Evolutionary conservation across 1,140 invertebrate genomes (phyloP), one percentile per base, ranked within the genome.

Genomic region (Yoshiicerus persimilis): DNA sequence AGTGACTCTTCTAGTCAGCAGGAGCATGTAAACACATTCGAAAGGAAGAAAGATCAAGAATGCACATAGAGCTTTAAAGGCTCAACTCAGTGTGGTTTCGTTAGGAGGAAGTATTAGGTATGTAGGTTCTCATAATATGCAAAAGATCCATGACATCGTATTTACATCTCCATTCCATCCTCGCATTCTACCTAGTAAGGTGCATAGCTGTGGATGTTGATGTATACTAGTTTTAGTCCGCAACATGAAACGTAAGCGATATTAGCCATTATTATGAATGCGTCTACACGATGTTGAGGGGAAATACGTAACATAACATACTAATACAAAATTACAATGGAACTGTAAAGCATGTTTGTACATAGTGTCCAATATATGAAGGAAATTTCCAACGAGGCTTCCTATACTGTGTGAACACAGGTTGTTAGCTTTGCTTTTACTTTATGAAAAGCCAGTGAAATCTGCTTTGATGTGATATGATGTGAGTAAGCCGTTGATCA

Each of bases 401-500:
- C n/a, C 16, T 62, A 62, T 13, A 41, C 39, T 5, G 56, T n/a
- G 2, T 13, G 2, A 32, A n/a, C 20, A 38, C 34, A 80, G 32
- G 75, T 38, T 80, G 66, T 30, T 80, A 80, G n/a, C 11, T n/a
- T 36, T 80, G 30, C 32, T 80, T 11, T 80, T 80, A 80, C 75
- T 80, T 70, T 80, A 80, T 80, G 75, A 80, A 80, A 80, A 80
- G 34, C 16, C 32, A 34, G 75, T 80, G 75, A 80, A 80, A 80
- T 36, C 75, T 80, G 75, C 32, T n/a, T 80, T 80, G 75, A 80
- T 80, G n/a, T 80, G 75, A 80, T 36, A 80, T 36, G 32, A 34
- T 80, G 30, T 80, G 75, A 34, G 75, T 80, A 38, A 80, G 75
- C 32, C 30, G 32, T 36, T 80, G 75, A 80, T 80, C 75, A 80